These are phyloP conservation scores for Pristionchus exspectatus DNA, from an alignment of 2,888 invertebrate genomes.

Conservation along the genomic window DNA sequence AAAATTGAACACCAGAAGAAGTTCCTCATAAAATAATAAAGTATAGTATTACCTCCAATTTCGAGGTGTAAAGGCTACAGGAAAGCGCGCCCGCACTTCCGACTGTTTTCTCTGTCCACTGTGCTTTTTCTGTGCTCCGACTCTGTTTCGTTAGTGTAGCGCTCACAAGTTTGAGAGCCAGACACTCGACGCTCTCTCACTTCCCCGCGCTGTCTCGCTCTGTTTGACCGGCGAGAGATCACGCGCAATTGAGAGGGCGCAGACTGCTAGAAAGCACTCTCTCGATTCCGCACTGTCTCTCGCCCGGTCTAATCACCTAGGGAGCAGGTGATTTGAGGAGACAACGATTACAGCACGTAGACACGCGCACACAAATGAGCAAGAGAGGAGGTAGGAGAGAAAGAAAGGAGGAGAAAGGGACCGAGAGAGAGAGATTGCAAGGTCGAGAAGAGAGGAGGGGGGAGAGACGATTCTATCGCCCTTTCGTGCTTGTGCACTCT, in stretches of 20 bases:
- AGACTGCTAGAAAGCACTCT: neutral
- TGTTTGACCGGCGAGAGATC: neutral
- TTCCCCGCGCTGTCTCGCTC: neutral
- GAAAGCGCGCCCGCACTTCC: no score
- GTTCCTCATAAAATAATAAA: no score
- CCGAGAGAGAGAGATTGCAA: neutral
- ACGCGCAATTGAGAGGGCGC: neutral
- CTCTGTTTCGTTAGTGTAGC: neutral
- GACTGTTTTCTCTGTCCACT: no score
- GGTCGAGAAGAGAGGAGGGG: neutral
- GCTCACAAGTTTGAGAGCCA: neutral
- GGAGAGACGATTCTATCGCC: neutral
- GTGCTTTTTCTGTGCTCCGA: neutral
- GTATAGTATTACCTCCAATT: no score
- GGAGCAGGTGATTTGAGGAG: no score
- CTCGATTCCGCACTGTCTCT: no score
- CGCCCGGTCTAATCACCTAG: no score
- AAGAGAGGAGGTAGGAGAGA: no score
- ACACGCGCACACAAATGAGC: neutral
- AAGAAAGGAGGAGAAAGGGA: neutral
- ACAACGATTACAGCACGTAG: neutral
- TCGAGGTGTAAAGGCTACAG: no score
- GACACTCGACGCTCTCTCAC: neutral
- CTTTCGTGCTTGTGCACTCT: constrained; percentile 6
- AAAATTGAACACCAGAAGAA: no score